Conservation (phyloP, 2,888 invertebrate species). For the Pyrochroa serraticornis region DNA sequence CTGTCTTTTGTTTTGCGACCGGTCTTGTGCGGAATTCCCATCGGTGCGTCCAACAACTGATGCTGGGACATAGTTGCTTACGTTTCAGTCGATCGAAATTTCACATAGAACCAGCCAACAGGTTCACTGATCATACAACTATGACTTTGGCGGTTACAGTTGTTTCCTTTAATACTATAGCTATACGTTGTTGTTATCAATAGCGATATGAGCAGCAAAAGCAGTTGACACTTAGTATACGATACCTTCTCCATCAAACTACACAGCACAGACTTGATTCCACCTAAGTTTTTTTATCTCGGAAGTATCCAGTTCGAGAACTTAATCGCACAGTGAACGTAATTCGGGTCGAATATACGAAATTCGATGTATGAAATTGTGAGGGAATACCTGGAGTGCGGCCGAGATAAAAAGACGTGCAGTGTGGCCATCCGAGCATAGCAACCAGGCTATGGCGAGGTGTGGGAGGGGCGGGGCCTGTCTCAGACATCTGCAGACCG, state of each 20-base stretch:
- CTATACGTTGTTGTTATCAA: slow-evolving; percentile 14
- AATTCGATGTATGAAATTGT: slow-evolving; percentile 38
- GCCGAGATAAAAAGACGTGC: slow-evolving; percentile 48
- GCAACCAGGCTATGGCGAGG: slow-evolving; percentile 51
- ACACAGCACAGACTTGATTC: slow-evolving; percentile 55
- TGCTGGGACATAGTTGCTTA: slow-evolving; percentile 25
- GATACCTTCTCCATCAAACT: slow-evolving; percentile 59
- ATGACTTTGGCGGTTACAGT: slow-evolving; percentile 20
- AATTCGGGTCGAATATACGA: slow-evolving; percentile 31
- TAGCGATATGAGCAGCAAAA: slow-evolving; percentile 52
- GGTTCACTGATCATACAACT: slow-evolving; percentile 42
- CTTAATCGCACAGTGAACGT: slow-evolving; percentile 31
- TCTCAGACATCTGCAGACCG: slow-evolving; percentile 86
- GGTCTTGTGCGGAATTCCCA: slow-evolving; percentile 4
- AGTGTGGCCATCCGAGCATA: slow-evolving; percentile 44
- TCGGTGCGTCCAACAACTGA: neutral
- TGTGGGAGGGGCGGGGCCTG: slow-evolving; percentile 73
- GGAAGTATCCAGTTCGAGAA: slow-evolving; percentile 39
- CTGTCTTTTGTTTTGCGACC: slow-evolving; percentile 26
- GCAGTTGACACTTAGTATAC: slow-evolving; percentile 40
- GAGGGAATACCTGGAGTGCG: slow-evolving; percentile 31
- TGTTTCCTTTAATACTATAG: slow-evolving; percentile 8
- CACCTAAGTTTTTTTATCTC: slow-evolving; percentile 51
- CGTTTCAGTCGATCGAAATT: slow-evolving; percentile 8
- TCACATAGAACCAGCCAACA: slow-evolving; percentile 14